Evolutionary conservation across 2,797 vertebrate genomes (phyloP), one percentile per base, ranked within the genome.

Genomic region (Eupleurogrammus muticus): DNA sequence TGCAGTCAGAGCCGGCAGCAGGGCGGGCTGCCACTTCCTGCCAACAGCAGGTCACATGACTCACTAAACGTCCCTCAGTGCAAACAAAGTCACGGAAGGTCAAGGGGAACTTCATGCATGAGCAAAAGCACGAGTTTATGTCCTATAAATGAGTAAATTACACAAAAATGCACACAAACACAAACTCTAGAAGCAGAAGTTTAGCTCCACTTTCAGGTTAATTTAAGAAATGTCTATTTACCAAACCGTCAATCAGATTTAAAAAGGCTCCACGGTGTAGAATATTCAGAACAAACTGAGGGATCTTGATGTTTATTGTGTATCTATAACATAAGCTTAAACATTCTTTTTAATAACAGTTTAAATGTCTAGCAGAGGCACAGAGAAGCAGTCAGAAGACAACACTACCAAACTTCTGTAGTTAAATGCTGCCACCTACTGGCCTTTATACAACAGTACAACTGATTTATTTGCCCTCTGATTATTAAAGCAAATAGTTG

Each of bases 41-140:
- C 77, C 82, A 86, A 83, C 74, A 62, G 59, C 20, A 7, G 0
- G 36, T 73, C 83, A 83, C 62, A 2, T 82, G 84, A 76, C 67
- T 63, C 17, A 5, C 59, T 66, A 57, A 57, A 75, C 21, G 48
- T 67, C 71, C 73, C 73, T 64, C 56, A 10, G 71, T 57, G 69
- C 75, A 71, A 77, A 79, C 79, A 84, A 87, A 79, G 83, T 85
- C 69, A 20, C 2, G 14, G 63, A 81, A 89, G 82, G 81, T 83
- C 81, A 51, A 42, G 11, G 50, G 53, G 20, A 81, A 82, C 53
- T 80, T 79, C 51, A 50, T 38, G 20, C 44, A 52, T 13, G 62
- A 75, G 54, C 69, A 80, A 67, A 79, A 72, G 8, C 55, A 35
- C 17, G 38, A 73, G 63, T 78, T 66, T 67, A 40, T 19, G 32